A percentile compares a stretch with the other conserved stretches of the same genome.
Conservation (phyloP, 2,113 vertebrate genomes). For the Zosterops lateralis region DNA sequence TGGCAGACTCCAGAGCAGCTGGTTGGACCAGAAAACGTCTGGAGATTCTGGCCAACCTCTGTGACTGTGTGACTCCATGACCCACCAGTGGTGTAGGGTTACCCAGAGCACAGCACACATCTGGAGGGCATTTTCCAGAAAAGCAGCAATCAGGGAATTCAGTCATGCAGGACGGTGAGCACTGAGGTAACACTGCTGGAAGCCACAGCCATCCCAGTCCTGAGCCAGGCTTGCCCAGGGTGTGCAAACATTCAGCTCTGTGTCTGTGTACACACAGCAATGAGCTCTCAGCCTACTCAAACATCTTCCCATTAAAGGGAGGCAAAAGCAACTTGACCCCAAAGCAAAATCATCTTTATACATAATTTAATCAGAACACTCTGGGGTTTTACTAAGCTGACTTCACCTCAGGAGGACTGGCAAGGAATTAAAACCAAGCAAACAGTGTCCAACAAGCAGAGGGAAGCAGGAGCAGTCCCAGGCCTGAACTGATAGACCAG, state of each 20-base stretch:
- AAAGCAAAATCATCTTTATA: neutral
- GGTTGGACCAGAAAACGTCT: neutral
- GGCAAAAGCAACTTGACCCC: neutral
- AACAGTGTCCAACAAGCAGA: neutral
- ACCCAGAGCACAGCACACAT: neutral
- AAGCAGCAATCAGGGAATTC: neutral
- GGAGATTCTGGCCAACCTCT: neutral
- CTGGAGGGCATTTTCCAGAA: neutral
- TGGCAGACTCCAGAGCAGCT: neutral
- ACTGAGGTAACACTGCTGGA: neutral
- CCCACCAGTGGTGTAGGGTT: neutral
- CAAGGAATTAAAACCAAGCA: neutral
- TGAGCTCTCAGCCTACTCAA: neutral
- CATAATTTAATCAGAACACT: neutral
- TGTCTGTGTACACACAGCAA: neutral
- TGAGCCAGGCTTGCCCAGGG: neutral
- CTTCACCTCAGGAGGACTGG: fast-evolving
- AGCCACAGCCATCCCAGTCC: neutral
- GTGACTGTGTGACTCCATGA: neutral
- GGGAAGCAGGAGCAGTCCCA: neutral
- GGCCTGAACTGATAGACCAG: neutral
- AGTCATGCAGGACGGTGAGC: fast-evolving
- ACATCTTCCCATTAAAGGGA: neutral
- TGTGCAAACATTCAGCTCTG: neutral
- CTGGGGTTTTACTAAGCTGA: neutral